Evolutionary conservation across 2,888 invertebrate genomes (phyloP), one percentile per base, ranked within the genome.

Genomic region (Clusia tigrina): DNA sequence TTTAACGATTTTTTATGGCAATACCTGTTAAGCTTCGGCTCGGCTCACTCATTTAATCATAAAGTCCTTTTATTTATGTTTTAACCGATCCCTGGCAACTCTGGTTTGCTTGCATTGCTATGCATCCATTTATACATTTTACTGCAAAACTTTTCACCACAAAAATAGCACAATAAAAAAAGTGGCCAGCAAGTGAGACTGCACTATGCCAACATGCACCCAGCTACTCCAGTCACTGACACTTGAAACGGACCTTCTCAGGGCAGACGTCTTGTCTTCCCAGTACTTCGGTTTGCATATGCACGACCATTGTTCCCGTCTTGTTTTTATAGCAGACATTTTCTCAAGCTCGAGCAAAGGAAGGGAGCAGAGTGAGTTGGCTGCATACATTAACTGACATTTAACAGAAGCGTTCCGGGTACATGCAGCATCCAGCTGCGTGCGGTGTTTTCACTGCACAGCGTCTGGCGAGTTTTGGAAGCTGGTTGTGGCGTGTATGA

Each of bases 201-300:
- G n/a, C n/a, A n/a, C 23, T 24, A 24, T 5, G 24, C 24, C 3
- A 6, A 26, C 24, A 54, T n/a, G 18, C 25, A 23, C 22, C 12
- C 20, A 52, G 22, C 3, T 58, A 63, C 25, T n/a, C 46, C 57
- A 64, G 60, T 59, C 60, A 60, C 60, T 51, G 64, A 60, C 60
- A 64, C 60, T 54, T 46, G 38, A n/a, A 60, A 64, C 60, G 60
- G 64, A 54, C 60, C 54, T n/a, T n/a, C n/a, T n/a, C n/a, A n/a
- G 25, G 9, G 55, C 56, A 52, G 53, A 63, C n/a, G n/a, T n/a
- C n/a, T n/a, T n/a, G n/a, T n/a, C n/a, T n/a, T n/a, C n/a, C n/a
- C n/a, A n/a, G n/a, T n/a, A n/a, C n/a, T n/a, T n/a, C n/a, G n/a
- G n/a, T 52, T 60, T 56, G 52, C 38, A 55, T 25, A 51, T 58